Percentiles rank a stretch among this genome's conserved stretches.
phyloP scores from a whole-genome alignment of 1,140 invertebrate species.

The Glomeris maerens region DNA sequence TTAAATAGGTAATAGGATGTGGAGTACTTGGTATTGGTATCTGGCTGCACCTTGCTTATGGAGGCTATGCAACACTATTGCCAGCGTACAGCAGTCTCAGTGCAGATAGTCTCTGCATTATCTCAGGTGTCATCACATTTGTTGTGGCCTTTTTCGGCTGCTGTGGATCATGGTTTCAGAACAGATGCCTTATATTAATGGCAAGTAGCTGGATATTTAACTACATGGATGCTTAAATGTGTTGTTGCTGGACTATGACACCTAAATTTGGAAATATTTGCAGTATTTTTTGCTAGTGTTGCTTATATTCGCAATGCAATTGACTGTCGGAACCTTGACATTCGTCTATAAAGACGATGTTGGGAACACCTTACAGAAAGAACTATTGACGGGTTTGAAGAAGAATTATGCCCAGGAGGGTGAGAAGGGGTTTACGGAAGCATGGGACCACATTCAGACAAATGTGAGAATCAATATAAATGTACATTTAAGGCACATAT shows the following conservation, averaged over 20 bases:
- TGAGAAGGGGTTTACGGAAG: conserved; percentile 40
- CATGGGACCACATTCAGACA: conserved; percentile 58
- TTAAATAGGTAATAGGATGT: conserved; percentile 51
- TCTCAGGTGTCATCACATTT: conserved; percentile 50
- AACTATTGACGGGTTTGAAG: conserved; percentile 50
- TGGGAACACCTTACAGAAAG: conserved; percentile 43
- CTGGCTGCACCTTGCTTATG: conserved; percentile 51
- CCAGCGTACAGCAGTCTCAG: conserved; percentile 53
- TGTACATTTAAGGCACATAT: conserved; percentile 1
- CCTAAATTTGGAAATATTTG: background rate
- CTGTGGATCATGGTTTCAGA: conserved; percentile 67
- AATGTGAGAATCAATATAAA: conserved; percentile 36
- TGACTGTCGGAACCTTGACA: conserved; percentile 55
- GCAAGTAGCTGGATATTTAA: too few relatives aligned
- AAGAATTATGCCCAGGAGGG: conserved; percentile 49
- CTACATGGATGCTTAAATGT: background rate
- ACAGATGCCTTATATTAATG: conserved; percentile 54
- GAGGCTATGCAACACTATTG: conserved; percentile 51
- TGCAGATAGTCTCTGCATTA: conserved; percentile 50
- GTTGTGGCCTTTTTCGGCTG: conserved; percentile 62
- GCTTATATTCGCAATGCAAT: conserved; percentile 59
- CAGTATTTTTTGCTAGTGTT: conserved; percentile 74
- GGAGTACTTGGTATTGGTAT: conserved; percentile 55
- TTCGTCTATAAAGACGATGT: conserved; percentile 60
- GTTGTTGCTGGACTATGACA: background rate